Percentiles rank a stretch among this genome's conserved stretches.
phyloP scores from a whole-genome alignment of 2,888 invertebrate species.

The Coenonympha glycerion region DNA sequence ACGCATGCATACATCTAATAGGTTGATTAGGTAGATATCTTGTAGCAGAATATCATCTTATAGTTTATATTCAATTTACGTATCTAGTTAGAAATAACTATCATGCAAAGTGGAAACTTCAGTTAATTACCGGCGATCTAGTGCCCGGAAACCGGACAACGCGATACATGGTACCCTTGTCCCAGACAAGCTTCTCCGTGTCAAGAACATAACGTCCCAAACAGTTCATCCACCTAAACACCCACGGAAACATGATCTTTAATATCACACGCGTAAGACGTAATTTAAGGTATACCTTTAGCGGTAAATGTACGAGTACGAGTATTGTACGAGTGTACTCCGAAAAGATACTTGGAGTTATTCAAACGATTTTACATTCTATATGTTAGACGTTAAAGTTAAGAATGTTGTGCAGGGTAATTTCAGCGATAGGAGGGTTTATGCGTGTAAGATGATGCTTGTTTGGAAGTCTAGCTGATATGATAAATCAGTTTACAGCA shows the following conservation, averaged over 20 bases:
- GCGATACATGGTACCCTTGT: constrained; percentile 68
- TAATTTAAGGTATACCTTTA: constrained; percentile 27
- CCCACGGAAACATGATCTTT: constrained; percentile 32
- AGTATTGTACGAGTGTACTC: constrained; percentile 35
- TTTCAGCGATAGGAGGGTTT: constrained; percentile 64
- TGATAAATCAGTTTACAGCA: constrained; percentile 73
- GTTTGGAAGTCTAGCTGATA: constrained; percentile 68
- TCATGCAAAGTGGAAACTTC: constrained; percentile 46
- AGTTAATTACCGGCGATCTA: constrained; percentile 65
- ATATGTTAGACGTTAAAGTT: constrained; percentile 62
- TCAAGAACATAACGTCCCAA: constrained; percentile 27
- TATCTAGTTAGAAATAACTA: constrained; percentile 9
- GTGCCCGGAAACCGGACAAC: constrained; percentile 74
- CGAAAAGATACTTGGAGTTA: constrained; percentile 48
- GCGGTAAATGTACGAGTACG: constrained; percentile 35
- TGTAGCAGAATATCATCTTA: no score
- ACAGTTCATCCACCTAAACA: constrained; percentile 15
- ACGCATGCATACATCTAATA: no score
- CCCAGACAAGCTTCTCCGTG: constrained; percentile 57
- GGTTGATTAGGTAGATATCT: not conserved
- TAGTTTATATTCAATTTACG: not conserved
- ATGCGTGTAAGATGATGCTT: constrained; percentile 75
- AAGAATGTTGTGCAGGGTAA: constrained; percentile 55
- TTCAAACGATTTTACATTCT: constrained; percentile 62
- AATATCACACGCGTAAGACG: constrained; percentile 33